A percentile compares a stretch with the other conserved stretches of the same genome.
phyloP scores from a whole-genome alignment of 2,888 invertebrate genomes.

The Macrosiphum euphorbiae region DNA sequence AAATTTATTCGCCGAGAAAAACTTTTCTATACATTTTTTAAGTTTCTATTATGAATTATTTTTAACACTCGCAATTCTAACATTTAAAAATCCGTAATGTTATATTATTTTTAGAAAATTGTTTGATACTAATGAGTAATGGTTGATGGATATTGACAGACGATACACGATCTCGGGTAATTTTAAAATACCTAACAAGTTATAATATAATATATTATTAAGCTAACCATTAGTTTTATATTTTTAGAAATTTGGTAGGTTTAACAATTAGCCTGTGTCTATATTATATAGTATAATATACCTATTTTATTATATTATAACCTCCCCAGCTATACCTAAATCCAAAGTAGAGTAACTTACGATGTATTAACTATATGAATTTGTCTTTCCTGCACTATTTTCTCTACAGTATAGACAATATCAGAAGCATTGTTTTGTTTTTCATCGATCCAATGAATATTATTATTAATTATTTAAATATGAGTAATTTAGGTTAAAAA shows the following conservation, averaged over 20 bases:
- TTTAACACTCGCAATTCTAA: not conserved
- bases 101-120: not conserved
- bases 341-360: not conserved
- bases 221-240: not conserved
- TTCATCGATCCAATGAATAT: not conserved
- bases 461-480: not conserved
- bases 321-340: not conserved
- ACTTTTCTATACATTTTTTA: not conserved
- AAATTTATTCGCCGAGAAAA: not conserved
- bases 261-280: not conserved
- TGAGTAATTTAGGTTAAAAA: not conserved
- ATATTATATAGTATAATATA: not conserved
- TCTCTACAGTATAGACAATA: not conserved
- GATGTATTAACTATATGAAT: not conserved
- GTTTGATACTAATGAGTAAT: not conserved
- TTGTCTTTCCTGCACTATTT: not conserved
- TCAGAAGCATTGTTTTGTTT: not conserved
- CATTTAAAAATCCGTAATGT: not conserved
- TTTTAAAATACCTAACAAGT: constrained; percentile 15
- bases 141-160: not conserved
- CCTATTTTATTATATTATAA: constrained; percentile 12
- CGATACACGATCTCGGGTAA: constrained; percentile 27
- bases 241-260: not conserved
- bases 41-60: not conserved
- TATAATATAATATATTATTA: not conserved